Evolutionary conservation across 2,113 vertebrate species (phyloP).

Genomic region (Nycticorax nycticorax): DNA sequence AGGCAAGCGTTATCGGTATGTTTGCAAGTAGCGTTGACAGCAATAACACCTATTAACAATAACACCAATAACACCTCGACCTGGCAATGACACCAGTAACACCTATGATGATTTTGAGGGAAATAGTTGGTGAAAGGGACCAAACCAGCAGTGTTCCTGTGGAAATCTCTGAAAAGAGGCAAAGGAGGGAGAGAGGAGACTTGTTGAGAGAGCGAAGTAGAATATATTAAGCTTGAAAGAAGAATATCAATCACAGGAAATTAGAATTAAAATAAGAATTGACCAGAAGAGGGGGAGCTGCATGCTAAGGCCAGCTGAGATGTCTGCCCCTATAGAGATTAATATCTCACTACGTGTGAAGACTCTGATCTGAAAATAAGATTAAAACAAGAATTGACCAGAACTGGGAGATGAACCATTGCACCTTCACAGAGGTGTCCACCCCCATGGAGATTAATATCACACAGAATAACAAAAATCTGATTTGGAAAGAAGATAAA

Average conservation of each 20-base stretch:
- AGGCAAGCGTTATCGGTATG: background rate
- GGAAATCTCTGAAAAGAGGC: background rate
- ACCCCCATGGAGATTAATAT: constrained; percentile 30
- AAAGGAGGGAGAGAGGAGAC: background rate
- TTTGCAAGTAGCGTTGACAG: background rate
- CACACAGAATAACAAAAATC: background rate
- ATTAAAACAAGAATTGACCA: constrained; percentile 56
- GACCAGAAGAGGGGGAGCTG: background rate
- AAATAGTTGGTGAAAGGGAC: background rate
- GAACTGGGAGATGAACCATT: constrained; percentile 2
- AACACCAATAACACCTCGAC: background rate
- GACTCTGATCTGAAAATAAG: constrained; percentile 34
- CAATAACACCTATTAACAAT: background rate
- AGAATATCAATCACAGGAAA: background rate
- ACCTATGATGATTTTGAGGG: background rate
- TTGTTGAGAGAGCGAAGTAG: background rate
- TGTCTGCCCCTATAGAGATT: constrained; percentile 21
- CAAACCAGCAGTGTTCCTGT: background rate
- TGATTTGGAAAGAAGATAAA: constrained; percentile 45
- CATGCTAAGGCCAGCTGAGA: background rate
- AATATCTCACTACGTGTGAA: constrained; percentile 31
- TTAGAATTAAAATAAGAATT: constrained; percentile 25
- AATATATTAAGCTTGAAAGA: background rate
- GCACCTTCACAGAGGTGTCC: background rate
- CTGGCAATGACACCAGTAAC: background rate